Evolutionary conservation across 2,888 invertebrate species (phyloP).

Genomic region (Drosophila mulleri): DNA sequence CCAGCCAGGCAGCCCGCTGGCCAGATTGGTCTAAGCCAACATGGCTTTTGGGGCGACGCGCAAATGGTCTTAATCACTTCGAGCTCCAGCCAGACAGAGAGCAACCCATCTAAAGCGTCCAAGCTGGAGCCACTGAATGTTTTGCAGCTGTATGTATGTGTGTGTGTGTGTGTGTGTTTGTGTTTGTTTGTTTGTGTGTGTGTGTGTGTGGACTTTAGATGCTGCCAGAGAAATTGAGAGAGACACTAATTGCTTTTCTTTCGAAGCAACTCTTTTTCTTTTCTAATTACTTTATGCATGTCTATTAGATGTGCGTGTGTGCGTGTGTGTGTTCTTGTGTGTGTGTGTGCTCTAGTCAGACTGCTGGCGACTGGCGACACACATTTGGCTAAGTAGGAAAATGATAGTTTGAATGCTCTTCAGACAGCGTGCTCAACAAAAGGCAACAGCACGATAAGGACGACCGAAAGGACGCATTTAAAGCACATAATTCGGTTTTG

Average conservation of each 20-base stretch:
- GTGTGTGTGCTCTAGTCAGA: slow-evolving; percentile 42
- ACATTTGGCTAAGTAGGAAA: slow-evolving; percentile 79
- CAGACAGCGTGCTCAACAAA: slow-evolving; percentile 57
- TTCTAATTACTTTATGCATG: slow-evolving; percentile 76
- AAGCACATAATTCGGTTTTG: slow-evolving; percentile 81
- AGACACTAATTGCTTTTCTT: slow-evolving; percentile 81
- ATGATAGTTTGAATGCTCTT: slow-evolving; percentile 77
- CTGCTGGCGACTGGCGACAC: slow-evolving; percentile 78
- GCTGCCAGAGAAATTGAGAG: slow-evolving; percentile 76
- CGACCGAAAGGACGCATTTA: slow-evolving; percentile 75
- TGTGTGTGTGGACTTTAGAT: slow-evolving; percentile 50
- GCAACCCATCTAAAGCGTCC: neutral
- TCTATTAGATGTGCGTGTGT: slow-evolving; percentile 30
- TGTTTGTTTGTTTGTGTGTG: slow-evolving; percentile 1
- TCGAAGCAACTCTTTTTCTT: slow-evolving; percentile 74
- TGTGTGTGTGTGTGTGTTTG: slow-evolving; percentile 30
- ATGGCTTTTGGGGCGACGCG: slow-evolving; percentile 49
- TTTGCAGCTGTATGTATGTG: slow-evolving; percentile 46
- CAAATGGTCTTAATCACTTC: slow-evolving; percentile 78
- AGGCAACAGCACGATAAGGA: slow-evolving; percentile 50
- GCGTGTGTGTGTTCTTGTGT: slow-evolving; percentile 14
- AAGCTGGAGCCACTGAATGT: slow-evolving; percentile 41
- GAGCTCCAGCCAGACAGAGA: slow-evolving; percentile 19
- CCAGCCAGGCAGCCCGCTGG: neutral
- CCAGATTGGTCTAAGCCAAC: slow-evolving; percentile 25